Percentiles rank a stretch among this genome's conserved stretches.
Evolutionary conservation across 2,113 vertebrate species (phyloP).

Genomic region (Dicentrarchus labrax): DNA sequence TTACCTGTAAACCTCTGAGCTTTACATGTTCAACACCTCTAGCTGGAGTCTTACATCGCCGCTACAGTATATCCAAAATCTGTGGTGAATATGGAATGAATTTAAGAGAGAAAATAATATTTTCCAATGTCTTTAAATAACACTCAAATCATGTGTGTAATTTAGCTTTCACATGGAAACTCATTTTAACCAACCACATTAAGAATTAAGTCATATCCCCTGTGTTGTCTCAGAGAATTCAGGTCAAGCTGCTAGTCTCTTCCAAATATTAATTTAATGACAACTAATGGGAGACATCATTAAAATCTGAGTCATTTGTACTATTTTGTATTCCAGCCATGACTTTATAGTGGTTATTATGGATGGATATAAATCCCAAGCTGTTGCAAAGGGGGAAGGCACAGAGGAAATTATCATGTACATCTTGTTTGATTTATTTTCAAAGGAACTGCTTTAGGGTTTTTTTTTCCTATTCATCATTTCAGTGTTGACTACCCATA

Average conservation of each 20-base stretch:
- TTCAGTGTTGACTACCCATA: not conserved
- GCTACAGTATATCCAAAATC: not conserved
- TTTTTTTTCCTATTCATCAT: slow-evolving; percentile 10
- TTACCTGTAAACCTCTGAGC: not conserved
- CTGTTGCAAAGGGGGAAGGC: slow-evolving; percentile 26
- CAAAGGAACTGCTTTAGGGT: slow-evolving; percentile 28
- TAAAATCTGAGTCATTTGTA: not conserved
- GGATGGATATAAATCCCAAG: slow-evolving; percentile 21
- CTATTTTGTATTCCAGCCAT: not conserved
- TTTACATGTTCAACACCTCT: not conserved
- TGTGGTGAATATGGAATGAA: not conserved
- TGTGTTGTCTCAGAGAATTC: not conserved
- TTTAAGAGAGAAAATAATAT: not conserved
- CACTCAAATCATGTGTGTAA: too few relatives aligned
- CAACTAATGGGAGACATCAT: slow-evolving; percentile 15
- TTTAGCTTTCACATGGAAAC: too few relatives aligned
- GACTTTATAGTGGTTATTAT: not conserved
- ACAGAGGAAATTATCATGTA: slow-evolving; percentile 18
- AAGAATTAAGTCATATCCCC: slow-evolving; percentile 3
- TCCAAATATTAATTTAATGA: slow-evolving; percentile 13
- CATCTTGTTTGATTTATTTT: slow-evolving; percentile 28
- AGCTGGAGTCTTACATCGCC: not conserved
- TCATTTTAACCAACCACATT: not conserved
- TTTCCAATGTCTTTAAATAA: too few relatives aligned
- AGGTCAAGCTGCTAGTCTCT: slow-evolving; percentile 1